Percentiles rank a stretch among this genome's conserved stretches.
Evolutionary conservation across 1,140 invertebrate genomes (phyloP).

Genomic region (Araneus ventricosus): DNA sequence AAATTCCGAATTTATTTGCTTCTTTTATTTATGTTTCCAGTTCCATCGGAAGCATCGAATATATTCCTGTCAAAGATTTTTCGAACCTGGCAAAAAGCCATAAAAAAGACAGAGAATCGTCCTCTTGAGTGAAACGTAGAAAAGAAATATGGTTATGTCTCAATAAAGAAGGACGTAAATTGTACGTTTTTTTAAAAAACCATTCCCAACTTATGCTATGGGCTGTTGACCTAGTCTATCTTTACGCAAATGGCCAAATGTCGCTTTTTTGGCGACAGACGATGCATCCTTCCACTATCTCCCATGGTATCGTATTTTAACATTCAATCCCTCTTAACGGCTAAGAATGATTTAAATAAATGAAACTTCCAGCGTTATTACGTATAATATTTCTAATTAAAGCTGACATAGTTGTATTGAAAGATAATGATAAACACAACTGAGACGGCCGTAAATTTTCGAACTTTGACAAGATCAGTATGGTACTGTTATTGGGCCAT

Average conservation of each 20-base stretch:
- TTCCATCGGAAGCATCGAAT: constrained; percentile 23
- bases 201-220: not conserved
- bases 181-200: constrained; percentile 44
- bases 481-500: constrained; percentile 29
- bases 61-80: constrained; percentile 22
- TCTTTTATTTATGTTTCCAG: not conserved
- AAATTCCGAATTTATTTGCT: not conserved
- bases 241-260: constrained; percentile 19
- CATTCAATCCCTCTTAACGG: not conserved
- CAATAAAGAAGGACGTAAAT: constrained; percentile 57
- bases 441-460: constrained; percentile 23
- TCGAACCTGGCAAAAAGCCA: constrained; percentile 28
- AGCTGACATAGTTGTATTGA: not conserved
- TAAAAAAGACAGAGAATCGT: not conserved
- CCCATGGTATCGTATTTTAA: not conserved
- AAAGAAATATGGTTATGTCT: constrained; percentile 57
- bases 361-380: not conserved
- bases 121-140: not conserved
- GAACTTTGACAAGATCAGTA: constrained; percentile 22
- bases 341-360: not conserved
- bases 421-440: constrained; percentile 24
- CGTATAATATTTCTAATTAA: not conserved
- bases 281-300: not conserved
- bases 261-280: not conserved
- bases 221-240: constrained; percentile 23